Base-by-base conservation (phyloP, 2,797 vertebrate species). In the Anguilla pacifica region DNA sequence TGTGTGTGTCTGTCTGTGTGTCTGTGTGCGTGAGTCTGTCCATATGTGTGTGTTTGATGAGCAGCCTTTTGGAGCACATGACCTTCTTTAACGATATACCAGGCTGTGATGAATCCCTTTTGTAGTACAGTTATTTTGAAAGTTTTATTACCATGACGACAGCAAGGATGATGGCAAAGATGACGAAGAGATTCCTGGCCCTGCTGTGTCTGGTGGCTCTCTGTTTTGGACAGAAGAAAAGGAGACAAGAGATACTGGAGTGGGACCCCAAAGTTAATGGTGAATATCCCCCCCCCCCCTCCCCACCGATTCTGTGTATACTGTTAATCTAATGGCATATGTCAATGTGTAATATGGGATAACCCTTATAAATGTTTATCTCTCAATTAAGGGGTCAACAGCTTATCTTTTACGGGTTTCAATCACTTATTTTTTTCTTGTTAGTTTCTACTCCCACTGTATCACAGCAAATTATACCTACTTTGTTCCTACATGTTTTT, bases 181-280 rank as follows among this genome's bases (percentile, higher is more conserved):
- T 43, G 88, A 92, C 92, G 90, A 93, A 72, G 88, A 88, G 0
- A 0, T 31, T 91, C 87, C 59, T 95, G 86, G 86, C 92, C 67
- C 72, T 97, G 19, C 89, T 97, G 90, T 93, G 95, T 19, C 85
- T 96, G 3, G 85, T 93, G 0, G 91, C 94, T 3, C 85, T 93
- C 43, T 95, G 94, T 84, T 88, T 43, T 0, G 94, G 95, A 0
- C 93, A 95, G 90, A 94, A 93, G 88, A 92, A 89, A 88, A 93
- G 91, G 94, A 95, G 92, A 83, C 94, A 94, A 88, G 94, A 94
- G 85, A 88, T 88, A 0, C 85, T 87, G 0, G 90, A 90, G 2
- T 91, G 90, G 96, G 93, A 95, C 15, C 88, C 90, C 0, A 92
- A 94, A 94, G 94, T 94, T 31, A 87, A 94, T 81, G 91, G 92